Evolutionary conservation across 92 coral and sea anemone species (phyloP).

Genomic region (Parazoanthus atlanticus): DNA sequence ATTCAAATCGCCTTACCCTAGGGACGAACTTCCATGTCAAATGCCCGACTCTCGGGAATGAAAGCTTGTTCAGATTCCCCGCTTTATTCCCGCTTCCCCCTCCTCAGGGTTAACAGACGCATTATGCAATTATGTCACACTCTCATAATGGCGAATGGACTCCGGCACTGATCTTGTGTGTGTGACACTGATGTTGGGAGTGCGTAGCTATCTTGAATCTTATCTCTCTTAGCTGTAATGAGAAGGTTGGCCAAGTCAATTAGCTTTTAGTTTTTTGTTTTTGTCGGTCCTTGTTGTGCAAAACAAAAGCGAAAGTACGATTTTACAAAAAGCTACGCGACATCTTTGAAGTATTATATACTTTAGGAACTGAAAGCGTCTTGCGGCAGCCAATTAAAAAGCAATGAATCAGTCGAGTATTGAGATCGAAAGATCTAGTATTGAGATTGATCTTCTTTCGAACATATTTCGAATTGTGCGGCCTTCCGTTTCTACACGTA

Average conservation of each 20-base stretch:
- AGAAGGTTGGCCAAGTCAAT: slow-evolving; percentile 15
- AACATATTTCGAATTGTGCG: not conserved
- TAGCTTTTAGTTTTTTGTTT: not conserved
- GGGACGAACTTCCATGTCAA: too few relatives aligned
- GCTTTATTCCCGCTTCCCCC: too few relatives aligned
- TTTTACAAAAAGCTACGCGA: not conserved
- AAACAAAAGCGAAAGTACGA: not conserved
- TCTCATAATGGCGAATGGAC: too few relatives aligned
- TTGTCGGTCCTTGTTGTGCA: not conserved
- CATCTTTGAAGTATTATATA: too few relatives aligned
- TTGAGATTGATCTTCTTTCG: not conserved
- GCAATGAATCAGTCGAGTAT: not conserved
- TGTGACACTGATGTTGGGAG: not conserved
- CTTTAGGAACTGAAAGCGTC: not conserved
- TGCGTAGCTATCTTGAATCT: not conserved
- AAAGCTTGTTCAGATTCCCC: too few relatives aligned
- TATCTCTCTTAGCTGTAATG: not conserved
- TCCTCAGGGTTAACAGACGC: not conserved
- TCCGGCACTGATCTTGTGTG: too few relatives aligned
- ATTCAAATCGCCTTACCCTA: too few relatives aligned
- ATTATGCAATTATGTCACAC: not conserved
- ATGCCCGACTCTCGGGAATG: too few relatives aligned
- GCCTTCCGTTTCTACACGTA: not conserved
- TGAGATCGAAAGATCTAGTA: not conserved
- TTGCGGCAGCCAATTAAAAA: slow-evolving; percentile 4